Base-by-base conservation (phyloP, 2,888 invertebrate genomes). In the Lasioglossum malachurum region DNA sequence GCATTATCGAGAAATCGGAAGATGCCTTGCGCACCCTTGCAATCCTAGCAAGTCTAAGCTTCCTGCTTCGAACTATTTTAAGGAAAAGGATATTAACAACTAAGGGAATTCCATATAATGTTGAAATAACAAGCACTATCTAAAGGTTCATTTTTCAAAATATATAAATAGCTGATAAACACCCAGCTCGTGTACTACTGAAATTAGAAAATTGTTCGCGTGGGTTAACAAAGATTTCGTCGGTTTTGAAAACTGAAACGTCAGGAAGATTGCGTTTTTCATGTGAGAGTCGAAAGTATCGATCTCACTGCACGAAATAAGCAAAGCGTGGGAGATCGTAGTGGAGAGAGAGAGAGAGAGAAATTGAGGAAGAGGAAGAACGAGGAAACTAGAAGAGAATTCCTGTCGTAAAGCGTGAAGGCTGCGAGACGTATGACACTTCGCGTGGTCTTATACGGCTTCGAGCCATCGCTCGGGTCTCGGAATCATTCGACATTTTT, bases 401-500 rank as follows among this genome's bases (percentile, higher is more conserved):
- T 57, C 12, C 27, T 5, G 73, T 86, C 86, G 86, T 82, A 86
- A 86, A 86, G 19, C 49, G 86, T 75, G 78, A 38, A 57, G 64
- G 16, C 53, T 75, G 67, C 72, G 60, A 83, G 81, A 89, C 86
- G 83, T 75, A 74, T 80, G 87, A 85, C 78, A 67, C 76, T 82
- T 73, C 77, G 46, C 57, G 76, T 69, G 76, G 64, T 80, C 78
- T 79, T 79, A 60, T 38, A 31, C 53, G 38, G 57, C 41, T 44
- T 64, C 74, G 31, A 60, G 23, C 31, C 44, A 71, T 71, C 49
- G 73, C 31, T 44, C 72, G 44, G 60, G 60, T 80, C 74, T 76
- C 75, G 77, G 77, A 73, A 75, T 79, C 76, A 75, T 90, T 91
- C 85, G 91, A 80, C 75, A 86, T 87, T 90, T 86, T 88, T 90